A percentile compares a stretch with the other conserved stretches of the same genome.
Conservation (phyloP, 1,140 invertebrate species). For the Cyphomyrmex costatus region DNA sequence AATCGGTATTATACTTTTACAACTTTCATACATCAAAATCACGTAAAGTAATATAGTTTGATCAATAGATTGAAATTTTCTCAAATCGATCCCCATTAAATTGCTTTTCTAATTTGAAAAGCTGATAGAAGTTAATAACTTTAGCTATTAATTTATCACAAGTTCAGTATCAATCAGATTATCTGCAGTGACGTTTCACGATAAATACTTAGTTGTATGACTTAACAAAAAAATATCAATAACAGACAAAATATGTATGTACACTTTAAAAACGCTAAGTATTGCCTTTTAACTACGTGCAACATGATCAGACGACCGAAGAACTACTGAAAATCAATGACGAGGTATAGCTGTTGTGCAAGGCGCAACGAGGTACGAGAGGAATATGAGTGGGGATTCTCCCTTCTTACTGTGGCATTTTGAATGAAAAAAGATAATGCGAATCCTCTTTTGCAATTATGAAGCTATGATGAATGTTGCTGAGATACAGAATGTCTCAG, state of each 20-base stretch:
- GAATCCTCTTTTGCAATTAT: conserved; percentile 4
- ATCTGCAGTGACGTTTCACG: neutral
- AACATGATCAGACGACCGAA: conserved; percentile 27
- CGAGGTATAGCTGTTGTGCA: conserved; percentile 11
- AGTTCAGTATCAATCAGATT: conserved; percentile 5
- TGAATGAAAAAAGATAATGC: conserved; percentile 36
- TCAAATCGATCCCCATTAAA: neutral
- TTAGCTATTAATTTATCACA: neutral
- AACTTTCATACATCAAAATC: neutral
- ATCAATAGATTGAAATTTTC: neutral
- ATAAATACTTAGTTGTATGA: conserved; percentile 12
- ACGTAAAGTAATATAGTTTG: neutral
- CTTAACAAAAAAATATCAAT: neutral
- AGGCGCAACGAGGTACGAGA: conserved; percentile 31
- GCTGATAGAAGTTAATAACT: conserved; percentile 5
- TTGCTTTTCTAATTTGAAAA: neutral
- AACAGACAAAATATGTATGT: neutral
- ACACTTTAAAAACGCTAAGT: neutral
- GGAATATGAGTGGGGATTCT: conserved; percentile 41
- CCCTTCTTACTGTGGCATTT: conserved; percentile 25
- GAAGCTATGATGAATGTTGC: conserved; percentile 2
- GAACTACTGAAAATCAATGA: conserved; percentile 49
- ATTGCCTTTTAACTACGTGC: conserved; percentile 19
- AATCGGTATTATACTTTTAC: neutral
- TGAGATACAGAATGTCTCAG: neutral